phyloP scores from a whole-genome alignment of 2,888 invertebrate species.

The Melanargia galathea region DNA sequence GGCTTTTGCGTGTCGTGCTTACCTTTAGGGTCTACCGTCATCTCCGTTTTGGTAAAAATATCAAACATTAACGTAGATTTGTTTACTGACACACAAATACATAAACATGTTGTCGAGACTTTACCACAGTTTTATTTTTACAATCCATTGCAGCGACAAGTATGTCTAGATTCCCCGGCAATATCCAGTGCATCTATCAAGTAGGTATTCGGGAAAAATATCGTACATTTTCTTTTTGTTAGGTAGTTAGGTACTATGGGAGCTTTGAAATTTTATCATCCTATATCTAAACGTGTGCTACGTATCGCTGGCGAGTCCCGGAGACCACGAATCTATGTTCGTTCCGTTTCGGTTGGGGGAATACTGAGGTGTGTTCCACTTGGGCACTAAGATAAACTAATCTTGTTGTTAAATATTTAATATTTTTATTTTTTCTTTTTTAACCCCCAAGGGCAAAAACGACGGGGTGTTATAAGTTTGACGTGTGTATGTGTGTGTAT shows the following conservation, averaged over 20 bases:
- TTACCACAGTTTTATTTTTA: too few species aligned
- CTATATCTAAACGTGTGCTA: conserved; percentile 15
- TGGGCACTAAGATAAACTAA: not conserved
- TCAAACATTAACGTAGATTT: too few species aligned
- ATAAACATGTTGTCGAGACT: too few species aligned
- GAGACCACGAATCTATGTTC: conserved; percentile 28
- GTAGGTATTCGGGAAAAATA: not conserved
- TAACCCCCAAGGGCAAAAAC: too few species aligned
- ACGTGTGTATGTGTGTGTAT: too few species aligned
- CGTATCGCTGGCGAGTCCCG: conserved; percentile 17
- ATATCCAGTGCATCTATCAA: not conserved
- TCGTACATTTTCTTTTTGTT: not conserved
- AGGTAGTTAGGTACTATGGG: not conserved
- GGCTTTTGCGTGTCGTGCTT: too few species aligned
- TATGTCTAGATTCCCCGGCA: not conserved
- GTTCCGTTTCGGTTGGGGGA: conserved; percentile 23
- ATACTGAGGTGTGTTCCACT: conserved; percentile 18
- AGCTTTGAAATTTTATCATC: conserved; percentile 21
- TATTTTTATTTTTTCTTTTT: too few species aligned
- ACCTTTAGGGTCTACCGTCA: too few species aligned
- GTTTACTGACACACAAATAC: too few species aligned
- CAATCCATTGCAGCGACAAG: too few species aligned
- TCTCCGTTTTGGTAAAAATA: too few species aligned
- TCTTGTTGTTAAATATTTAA: not conserved
- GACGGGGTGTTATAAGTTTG: too few species aligned